These are phyloP conservation scores for Acipenser oxyrinchus DNA, from an alignment of 2,797 vertebrate species.

Conservation along the genomic window DNA sequence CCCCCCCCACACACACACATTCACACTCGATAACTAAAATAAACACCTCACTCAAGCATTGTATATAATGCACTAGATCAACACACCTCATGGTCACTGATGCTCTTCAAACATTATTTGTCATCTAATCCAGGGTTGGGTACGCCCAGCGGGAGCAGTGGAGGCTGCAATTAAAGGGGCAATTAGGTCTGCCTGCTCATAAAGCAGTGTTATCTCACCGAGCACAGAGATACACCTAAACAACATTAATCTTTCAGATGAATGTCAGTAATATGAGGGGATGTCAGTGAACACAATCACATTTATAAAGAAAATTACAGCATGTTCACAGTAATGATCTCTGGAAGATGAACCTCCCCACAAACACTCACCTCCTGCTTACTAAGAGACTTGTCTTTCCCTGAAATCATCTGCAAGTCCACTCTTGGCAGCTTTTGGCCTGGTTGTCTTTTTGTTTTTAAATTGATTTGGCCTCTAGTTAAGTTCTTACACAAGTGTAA, in stretches of 20 bases:
- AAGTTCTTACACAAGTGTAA: too few species aligned
- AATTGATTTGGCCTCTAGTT: too few species aligned
- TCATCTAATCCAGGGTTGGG: constrained; percentile 9
- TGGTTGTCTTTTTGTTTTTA: too few species aligned
- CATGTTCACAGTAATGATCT: constrained; percentile 49
- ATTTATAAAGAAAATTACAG: constrained; percentile 51
- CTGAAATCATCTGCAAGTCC: too few species aligned
- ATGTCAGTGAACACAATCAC: constrained; percentile 40
- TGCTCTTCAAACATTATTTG: constrained; percentile 20
- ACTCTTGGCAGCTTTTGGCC: too few species aligned
- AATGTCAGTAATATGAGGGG: constrained; percentile 39
- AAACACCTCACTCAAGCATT: not conserved
- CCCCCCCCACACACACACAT: not conserved
- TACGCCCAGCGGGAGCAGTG: not conserved
- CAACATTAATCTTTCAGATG: constrained; percentile 48
- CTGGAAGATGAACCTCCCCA: constrained; percentile 35
- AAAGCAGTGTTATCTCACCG: constrained; percentile 32
- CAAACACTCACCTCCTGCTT: not conserved
- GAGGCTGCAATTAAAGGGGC: constrained; percentile 48
- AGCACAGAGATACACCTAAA: constrained; percentile 28
- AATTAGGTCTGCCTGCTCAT: constrained; percentile 47
- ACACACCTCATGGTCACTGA: constrained; percentile 9
- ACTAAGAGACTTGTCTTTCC: not conserved
- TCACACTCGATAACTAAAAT: not conserved
- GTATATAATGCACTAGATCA: not conserved